Conservation (phyloP, 1,140 invertebrate species). For the Nymphalis io region DNA sequence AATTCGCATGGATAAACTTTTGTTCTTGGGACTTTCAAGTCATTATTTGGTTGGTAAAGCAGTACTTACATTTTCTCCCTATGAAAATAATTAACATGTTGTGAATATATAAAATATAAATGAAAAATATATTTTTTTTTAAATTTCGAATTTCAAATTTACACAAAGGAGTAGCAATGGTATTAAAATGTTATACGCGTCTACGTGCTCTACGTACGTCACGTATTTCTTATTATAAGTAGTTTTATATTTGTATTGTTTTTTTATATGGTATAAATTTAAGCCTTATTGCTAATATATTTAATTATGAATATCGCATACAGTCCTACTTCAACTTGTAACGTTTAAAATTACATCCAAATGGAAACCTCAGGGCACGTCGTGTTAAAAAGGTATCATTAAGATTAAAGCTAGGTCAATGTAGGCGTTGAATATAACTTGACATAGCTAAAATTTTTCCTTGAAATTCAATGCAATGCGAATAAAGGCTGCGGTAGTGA, state of each 20-base stretch:
- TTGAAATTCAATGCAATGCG: slow-evolving; percentile 16
- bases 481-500: slow-evolving; percentile 28
- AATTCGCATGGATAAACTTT: neutral
- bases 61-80: slow-evolving; percentile 44
- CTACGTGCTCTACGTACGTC: slow-evolving; percentile 59
- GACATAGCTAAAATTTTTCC: slow-evolving; percentile 34
- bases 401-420: slow-evolving; percentile 44
- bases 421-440: slow-evolving; percentile 39
- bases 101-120: neutral
- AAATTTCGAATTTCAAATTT: slow-evolving; percentile 29
- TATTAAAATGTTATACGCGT: slow-evolving; percentile 52
- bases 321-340: slow-evolving; percentile 15
- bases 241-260: slow-evolving; percentile 2
- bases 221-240: slow-evolving; percentile 51
- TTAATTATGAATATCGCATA: neutral
- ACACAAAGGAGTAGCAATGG: slow-evolving; percentile 57
- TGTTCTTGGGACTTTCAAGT: neutral
- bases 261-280: neutral
- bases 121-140: slow-evolving; percentile 30
- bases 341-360: slow-evolving; percentile 29
- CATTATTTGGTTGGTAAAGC: neutral
- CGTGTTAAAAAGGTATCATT: slow-evolving; percentile 50
- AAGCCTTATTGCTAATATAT: neutral
- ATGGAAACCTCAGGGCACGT: slow-evolving; percentile 44
- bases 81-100: slow-evolving; percentile 37